Conservation (phyloP, 2,113 vertebrate genomes). For the Silurus asotus region DNA sequence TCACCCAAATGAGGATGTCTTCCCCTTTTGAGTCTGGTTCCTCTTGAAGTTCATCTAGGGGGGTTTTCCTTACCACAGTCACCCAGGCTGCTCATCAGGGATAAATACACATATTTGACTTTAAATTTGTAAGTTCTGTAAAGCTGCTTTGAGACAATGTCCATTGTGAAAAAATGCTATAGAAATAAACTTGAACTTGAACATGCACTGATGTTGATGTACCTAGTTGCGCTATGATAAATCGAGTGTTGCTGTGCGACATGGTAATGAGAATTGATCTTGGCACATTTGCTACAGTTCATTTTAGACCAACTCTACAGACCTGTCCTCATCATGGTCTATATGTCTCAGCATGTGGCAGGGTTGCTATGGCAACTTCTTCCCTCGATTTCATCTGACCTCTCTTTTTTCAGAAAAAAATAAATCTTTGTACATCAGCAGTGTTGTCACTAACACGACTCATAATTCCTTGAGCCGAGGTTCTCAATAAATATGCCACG, state of each 20-base stretch:
- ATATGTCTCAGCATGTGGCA: neutral
- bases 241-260: neutral
- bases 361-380: slow-evolving; percentile 9
- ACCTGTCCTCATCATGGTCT: neutral
- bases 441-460: neutral
- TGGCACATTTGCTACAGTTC: neutral
- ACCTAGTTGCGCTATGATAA: neutral
- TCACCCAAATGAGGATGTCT: too few relatives aligned
- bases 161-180: too few relatives aligned
- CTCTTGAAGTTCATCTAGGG: too few relatives aligned
- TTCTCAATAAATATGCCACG: neutral
- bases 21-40: too few relatives aligned
- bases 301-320: neutral
- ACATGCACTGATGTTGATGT: neutral
- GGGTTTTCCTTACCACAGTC: too few relatives aligned
- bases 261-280: neutral
- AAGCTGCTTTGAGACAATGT: too few relatives aligned
- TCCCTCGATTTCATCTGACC: neutral
- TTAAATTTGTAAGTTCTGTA: too few relatives aligned
- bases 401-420: neutral
- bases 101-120: too few relatives aligned
- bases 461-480: neutral
- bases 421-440: neutral
- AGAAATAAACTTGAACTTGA: too few relatives aligned
- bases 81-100: too few relatives aligned